phyloP scores from a whole-genome alignment of 2,888 invertebrate genomes.

The Leuctra nigra region DNA sequence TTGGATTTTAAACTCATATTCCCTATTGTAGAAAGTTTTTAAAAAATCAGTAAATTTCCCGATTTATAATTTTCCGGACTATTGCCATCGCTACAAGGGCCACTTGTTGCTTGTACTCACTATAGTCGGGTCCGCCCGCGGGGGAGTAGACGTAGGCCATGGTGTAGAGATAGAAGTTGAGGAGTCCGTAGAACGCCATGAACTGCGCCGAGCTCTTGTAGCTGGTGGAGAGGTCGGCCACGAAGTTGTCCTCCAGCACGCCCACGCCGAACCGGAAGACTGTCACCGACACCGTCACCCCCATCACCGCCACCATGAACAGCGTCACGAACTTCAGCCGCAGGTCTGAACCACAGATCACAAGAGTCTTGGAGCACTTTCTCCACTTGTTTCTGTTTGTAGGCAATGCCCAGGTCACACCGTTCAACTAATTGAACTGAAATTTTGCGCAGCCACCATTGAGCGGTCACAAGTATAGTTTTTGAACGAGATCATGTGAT shows the following conservation, averaged over 20 bases:
- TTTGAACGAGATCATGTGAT: no score
- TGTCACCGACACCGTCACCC: constrained; percentile 67
- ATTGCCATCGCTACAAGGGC: no score
- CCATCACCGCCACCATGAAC: constrained; percentile 72
- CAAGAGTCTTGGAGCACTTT: no score
- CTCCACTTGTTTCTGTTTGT: no score
- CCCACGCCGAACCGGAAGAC: constrained; percentile 81
- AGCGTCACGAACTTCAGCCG: constrained; percentile 85
- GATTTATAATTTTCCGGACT: no score
- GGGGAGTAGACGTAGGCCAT: constrained; percentile 95
- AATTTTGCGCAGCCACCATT: no score
- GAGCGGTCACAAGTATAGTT: no score
- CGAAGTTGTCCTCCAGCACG: constrained; percentile 90
- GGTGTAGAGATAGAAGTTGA: constrained; percentile 89
- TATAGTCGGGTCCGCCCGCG: constrained; percentile 69
- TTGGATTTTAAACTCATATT: no score
- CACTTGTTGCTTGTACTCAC: constrained; percentile 53
- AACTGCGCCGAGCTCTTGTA: constrained; percentile 92
- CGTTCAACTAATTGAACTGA: no score
- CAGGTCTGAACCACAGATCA: constrained; percentile 65
- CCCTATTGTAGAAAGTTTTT: constrained; percentile 4
- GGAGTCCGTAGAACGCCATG: constrained; percentile 88
- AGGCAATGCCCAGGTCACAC: no score
- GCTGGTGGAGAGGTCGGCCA: constrained; percentile 76
- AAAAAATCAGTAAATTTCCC: constrained; percentile 17